These are phyloP conservation scores for Ceyx melanurus DNA, from an alignment of 2,113 vertebrate genomes.

Conservation along the genomic window DNA sequence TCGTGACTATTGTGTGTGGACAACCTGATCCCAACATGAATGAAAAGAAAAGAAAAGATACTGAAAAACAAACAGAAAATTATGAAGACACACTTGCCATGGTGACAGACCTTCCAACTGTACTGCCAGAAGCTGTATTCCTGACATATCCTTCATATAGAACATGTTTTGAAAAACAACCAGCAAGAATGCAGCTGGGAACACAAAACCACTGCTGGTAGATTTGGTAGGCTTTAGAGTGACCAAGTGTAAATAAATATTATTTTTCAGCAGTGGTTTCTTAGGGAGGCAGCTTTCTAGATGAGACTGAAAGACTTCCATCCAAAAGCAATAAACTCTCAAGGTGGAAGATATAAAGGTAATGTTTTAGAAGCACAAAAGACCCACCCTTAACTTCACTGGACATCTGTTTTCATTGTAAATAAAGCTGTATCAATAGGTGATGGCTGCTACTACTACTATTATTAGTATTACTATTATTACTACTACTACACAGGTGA, in stretches of 20 bases:
- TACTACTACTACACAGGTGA: no score
- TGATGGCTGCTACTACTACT: no score
- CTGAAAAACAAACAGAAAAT: background rate
- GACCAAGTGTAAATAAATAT: background rate
- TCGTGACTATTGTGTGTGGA: background rate
- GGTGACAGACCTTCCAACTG: background rate
- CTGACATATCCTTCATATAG: background rate
- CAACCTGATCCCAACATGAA: background rate
- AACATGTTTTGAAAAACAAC: background rate
- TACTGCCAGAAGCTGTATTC: background rate
- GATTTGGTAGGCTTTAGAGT: background rate
- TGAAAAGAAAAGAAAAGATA: background rate
- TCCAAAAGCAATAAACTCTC: background rate
- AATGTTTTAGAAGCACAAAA: background rate
- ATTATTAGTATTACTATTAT: no score
- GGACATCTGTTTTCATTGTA: no score
- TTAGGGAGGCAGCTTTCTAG: background rate
- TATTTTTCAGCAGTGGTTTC: slow-evolving; percentile 1
- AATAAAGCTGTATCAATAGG: no score
- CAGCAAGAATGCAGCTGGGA: background rate
- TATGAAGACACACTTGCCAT: background rate
- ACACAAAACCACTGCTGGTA: background rate
- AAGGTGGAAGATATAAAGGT: background rate
- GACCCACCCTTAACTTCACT: background rate
- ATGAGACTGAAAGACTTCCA: background rate